Conservation (phyloP, 2,888 invertebrate genomes). For the Pandemis heparana region DNA sequence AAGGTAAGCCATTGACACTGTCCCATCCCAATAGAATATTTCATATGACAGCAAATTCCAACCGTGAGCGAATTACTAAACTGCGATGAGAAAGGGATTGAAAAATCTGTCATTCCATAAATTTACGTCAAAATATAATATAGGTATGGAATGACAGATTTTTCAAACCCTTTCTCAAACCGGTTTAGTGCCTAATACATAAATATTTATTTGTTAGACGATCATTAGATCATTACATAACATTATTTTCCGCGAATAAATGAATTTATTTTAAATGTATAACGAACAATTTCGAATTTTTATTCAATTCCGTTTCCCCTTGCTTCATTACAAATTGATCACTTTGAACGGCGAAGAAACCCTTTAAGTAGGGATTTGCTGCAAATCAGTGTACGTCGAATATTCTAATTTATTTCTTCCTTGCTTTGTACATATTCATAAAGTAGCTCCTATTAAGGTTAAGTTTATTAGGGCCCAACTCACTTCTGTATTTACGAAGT, state of each 20-base stretch:
- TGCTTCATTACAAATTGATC: background rate
- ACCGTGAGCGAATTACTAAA: background rate
- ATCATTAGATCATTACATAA: background rate
- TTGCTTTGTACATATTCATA: background rate
- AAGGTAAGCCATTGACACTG: background rate
- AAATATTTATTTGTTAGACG: too few relatives aligned
- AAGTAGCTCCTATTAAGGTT: background rate
- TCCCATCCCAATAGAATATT: conserved; percentile 4
- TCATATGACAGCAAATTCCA: background rate
- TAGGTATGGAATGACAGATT: too few relatives aligned
- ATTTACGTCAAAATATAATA: too few relatives aligned
- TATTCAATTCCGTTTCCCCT: background rate
- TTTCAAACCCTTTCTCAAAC: too few relatives aligned
- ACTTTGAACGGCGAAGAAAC: conserved; percentile 30
- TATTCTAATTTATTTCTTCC: background rate
- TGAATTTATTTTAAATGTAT: background rate
- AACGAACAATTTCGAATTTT: background rate
- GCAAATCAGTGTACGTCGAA: conserved; percentile 7
- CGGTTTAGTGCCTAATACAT: too few relatives aligned
- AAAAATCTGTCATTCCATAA: too few relatives aligned
- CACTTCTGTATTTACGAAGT: too few relatives aligned
- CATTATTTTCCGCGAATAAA: conserved; percentile 5
- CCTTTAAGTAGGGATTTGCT: conserved; percentile 29
- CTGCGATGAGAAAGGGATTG: too few relatives aligned
- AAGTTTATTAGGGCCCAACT: background rate